phyloP scores from a whole-genome alignment of 1,140 invertebrate species.

The Teleopsis dalmanni region DNA sequence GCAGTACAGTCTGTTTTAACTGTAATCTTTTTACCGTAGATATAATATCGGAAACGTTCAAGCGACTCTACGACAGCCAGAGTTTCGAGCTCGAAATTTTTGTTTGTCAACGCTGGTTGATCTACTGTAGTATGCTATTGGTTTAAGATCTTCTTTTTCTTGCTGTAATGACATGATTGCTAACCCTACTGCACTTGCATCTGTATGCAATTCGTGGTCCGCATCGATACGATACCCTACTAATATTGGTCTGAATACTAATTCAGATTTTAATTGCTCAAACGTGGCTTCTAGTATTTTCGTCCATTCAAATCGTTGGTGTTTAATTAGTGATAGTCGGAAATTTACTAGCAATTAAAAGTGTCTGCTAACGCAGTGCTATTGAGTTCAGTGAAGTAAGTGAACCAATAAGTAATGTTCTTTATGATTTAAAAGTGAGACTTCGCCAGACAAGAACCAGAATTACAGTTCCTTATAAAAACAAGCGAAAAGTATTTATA shows the following conservation, averaged over 20 bases:
- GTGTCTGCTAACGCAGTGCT: no score
- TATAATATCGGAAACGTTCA: constrained; percentile 31
- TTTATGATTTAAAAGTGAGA: no score
- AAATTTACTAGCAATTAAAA: no score
- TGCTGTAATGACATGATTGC: neutral
- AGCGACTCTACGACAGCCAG: constrained; percentile 28
- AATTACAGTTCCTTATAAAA: no score
- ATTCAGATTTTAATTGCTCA: neutral
- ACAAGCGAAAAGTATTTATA: no score
- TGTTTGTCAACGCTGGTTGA: neutral
- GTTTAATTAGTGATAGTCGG: neutral
- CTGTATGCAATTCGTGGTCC: no score
- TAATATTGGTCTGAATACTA: neutral
- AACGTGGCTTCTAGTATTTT: neutral
- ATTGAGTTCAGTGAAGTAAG: no score
- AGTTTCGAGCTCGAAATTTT: constrained; percentile 29
- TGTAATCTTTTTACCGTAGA: constrained; percentile 37
- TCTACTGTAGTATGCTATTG: neutral
- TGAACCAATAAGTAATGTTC: no score
- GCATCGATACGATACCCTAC: neutral
- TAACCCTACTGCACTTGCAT: neutral
- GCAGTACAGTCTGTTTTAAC: constrained; percentile 41
- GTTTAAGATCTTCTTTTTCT: neutral
- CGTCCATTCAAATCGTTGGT: neutral
- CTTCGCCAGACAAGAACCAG: no score